Conservation (phyloP, 1,140 invertebrate genomes). For the Venturia canescens region DNA sequence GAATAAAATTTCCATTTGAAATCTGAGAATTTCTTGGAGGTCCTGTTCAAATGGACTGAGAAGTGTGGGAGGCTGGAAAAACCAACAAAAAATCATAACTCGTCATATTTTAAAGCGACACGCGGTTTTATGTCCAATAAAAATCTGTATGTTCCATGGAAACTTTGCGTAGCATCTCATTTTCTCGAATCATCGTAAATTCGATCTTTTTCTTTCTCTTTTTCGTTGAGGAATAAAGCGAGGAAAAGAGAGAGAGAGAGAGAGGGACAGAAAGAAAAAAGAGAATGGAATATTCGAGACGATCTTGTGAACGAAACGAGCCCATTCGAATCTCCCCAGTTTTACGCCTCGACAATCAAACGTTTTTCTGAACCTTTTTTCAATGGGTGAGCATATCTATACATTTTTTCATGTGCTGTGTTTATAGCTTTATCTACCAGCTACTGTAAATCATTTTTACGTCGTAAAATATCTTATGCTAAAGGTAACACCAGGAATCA, state of each 20-base stretch:
- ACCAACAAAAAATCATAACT: conserved; percentile 40
- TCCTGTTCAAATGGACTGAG: background rate
- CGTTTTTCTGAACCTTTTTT: conserved; percentile 1
- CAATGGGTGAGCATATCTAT: background rate
- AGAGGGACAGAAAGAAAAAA: background rate
- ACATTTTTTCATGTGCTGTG: background rate
- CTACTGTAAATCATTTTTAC: background rate
- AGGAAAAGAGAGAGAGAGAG: background rate
- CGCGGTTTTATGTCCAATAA: conserved; percentile 56
- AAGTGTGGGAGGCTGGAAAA: background rate
- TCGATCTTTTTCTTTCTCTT: background rate
- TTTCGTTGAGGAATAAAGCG: too few species aligned
- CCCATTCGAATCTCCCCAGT: conserved; percentile 13
- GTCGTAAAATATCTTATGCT: background rate
- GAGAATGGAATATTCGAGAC: background rate
- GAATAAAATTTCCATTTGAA: conserved; percentile 54
- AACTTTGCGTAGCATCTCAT: background rate
- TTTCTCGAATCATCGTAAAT: conserved; percentile 6
- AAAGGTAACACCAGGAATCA: background rate
- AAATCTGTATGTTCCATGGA: conserved; percentile 53
- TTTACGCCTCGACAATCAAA: conserved; percentile 27
- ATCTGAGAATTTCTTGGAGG: background rate
- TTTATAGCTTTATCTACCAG: background rate
- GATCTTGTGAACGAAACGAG: conserved; percentile 19
- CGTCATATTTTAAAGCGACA: conserved; percentile 51